A percentile compares a stretch with the other conserved stretches of the same genome.
Evolutionary conservation across 2,888 invertebrate genomes (phyloP).

Genomic region (Graphium colonna): DNA sequence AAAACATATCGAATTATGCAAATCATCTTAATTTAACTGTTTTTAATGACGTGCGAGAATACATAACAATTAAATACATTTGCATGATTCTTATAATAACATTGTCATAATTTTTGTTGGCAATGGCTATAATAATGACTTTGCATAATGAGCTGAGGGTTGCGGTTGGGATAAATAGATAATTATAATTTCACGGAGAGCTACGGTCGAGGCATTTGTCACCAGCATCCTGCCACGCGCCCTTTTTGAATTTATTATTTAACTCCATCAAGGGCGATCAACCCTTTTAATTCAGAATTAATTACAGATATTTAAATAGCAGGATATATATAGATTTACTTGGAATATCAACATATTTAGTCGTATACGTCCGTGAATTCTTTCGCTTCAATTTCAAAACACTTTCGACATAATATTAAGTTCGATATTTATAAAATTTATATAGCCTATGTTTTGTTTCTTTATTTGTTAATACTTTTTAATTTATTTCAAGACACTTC

Average conservation of each 20-base stretch:
- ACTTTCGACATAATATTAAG: no score
- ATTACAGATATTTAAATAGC: slow-evolving; percentile 57
- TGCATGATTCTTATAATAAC: slow-evolving; percentile 23
- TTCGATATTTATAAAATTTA: no score
- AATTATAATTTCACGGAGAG: slow-evolving; percentile 74
- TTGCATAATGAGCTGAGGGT: slow-evolving; percentile 72
- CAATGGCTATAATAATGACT: slow-evolving; percentile 52
- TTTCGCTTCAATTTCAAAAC: no score
- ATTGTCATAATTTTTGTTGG: slow-evolving; percentile 17
- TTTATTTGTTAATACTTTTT: no score
- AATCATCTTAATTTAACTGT: not conserved
- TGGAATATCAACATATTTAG: no score
- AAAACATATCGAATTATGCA: not conserved
- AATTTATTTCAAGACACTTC: no score
- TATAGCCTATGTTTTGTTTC: no score
- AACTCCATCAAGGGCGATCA: slow-evolving; percentile 60
- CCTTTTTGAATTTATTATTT: slow-evolving; percentile 67
- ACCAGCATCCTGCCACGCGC: slow-evolving; percentile 78
- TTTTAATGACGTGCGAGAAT: slow-evolving; percentile 29
- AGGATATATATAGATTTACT: slow-evolving; percentile 5
- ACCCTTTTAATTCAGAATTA: slow-evolving; percentile 64
- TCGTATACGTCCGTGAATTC: no score
- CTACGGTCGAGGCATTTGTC: slow-evolving; percentile 68
- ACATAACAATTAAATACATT: slow-evolving; percentile 4
- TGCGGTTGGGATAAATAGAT: slow-evolving; percentile 55